Evolutionary conservation across 2,888 invertebrate species (phyloP).

Genomic region (Biston betularia): DNA sequence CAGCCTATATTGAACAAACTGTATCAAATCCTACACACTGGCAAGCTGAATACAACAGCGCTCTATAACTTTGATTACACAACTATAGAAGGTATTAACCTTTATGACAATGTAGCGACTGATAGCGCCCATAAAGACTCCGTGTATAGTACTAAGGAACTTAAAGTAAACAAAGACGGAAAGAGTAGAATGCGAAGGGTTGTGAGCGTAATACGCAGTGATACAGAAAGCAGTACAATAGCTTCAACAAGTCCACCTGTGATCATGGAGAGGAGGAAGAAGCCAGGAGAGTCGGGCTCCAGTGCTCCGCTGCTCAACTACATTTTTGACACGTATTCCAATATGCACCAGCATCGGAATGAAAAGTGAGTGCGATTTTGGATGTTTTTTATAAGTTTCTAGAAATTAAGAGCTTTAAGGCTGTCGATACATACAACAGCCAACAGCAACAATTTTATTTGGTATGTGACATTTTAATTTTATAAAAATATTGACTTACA

Average conservation of each 20-base stretch:
- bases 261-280: slow-evolving; percentile 65
- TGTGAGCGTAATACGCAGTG: slow-evolving; percentile 61
- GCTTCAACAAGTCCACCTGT: slow-evolving; percentile 53
- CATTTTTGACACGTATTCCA: slow-evolving; percentile 80
- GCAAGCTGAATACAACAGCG: slow-evolving; percentile 62
- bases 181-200: slow-evolving; percentile 68
- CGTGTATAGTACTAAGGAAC: slow-evolving; percentile 3
- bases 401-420: no score
- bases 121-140: not conserved
- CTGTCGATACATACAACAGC: no score
- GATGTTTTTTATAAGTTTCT: no score
- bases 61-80: slow-evolving; percentile 61
- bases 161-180: slow-evolving; percentile 40
- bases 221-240: slow-evolving; percentile 54
- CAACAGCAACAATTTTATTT: no score
- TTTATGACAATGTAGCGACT: slow-evolving; percentile 48
- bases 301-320: slow-evolving; percentile 79
- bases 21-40: slow-evolving; percentile 76
- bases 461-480: no score
- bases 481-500: no score
- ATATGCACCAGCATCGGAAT: slow-evolving; percentile 77
- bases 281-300: slow-evolving; percentile 76
- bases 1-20: slow-evolving; percentile 75
- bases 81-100: slow-evolving; percentile 55
- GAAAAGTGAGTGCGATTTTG: slow-evolving; percentile 66